Percentiles rank a stretch among this genome's conserved stretches.
These are phyloP conservation scores for Coracias cyanogaster DNA, from an alignment of 2,797 vertebrate species.

Conservation along the genomic window DNA sequence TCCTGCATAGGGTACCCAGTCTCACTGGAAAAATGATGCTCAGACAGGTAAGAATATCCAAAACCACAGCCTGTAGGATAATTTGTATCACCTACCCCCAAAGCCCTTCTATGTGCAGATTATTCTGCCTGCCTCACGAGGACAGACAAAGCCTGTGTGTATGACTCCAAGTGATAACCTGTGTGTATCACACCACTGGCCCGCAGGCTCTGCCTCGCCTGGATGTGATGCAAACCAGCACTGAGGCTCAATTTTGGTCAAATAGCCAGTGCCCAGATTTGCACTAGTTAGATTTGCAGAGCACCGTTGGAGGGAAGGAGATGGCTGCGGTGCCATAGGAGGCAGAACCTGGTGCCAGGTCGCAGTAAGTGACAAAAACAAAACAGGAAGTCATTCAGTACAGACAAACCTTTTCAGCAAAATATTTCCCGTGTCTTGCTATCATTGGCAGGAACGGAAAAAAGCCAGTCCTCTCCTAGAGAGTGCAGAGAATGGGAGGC, in stretches of 20 bases:
- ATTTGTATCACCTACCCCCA: not conserved
- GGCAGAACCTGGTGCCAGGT: not conserved
- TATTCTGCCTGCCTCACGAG: not conserved
- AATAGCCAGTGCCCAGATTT: constrained; percentile 3
- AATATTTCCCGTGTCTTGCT: not conserved
- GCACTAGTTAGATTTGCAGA: constrained; percentile 11
- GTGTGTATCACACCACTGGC: not conserved
- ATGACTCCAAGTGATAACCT: not conserved
- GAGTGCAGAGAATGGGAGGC: not conserved
- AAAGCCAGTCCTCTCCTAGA: not conserved
- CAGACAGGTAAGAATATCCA: not conserved
- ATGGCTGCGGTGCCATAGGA: not conserved
- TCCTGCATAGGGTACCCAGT: constrained; percentile 11
- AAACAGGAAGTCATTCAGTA: not conserved
- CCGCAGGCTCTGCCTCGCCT: not conserved
- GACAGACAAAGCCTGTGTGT: not conserved
- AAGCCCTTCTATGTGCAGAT: not conserved
- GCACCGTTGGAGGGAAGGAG: not conserved
- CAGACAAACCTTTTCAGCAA: not conserved
- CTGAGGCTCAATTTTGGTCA: not conserved
- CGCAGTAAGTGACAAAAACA: constrained; percentile 6
- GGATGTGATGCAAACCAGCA: not conserved
- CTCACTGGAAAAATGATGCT: not conserved
- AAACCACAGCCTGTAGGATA: not conserved
- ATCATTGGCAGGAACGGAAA: not conserved